Base-by-base conservation (phyloP, 2,113 vertebrate genomes). In the Ranitomeya variabilis region DNA sequence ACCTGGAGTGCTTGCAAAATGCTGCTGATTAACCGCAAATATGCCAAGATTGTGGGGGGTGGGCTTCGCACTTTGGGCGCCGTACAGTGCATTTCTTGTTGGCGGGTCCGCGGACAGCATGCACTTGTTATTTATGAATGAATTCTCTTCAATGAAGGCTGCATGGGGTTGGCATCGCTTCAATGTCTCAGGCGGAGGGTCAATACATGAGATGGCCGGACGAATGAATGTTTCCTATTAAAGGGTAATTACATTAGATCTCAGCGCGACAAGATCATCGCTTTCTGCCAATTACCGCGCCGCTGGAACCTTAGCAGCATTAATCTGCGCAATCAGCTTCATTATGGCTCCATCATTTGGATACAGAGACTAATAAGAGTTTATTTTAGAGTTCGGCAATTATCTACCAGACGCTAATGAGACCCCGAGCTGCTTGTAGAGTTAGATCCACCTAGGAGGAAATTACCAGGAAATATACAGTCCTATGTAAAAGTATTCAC, bases 11-110 rank as follows among this genome's bases (percentile, higher is more conserved):
- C 23, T 11, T 78, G 82, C 59, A 89, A 85, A 89, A 89, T 18
- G 23, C 21, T 66, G 60, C 82, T 85, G 76, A 85, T 89, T 89
- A 85, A 89, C 87, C 87, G 19, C 87, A 89, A 89, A 85, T 89
- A 89, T 89, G 87, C 82, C 83, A 79, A 85, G 87, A 67, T 77
- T 77, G 73, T 69, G 45, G 51, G 59, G 26, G 9, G 66, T 11
- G 59, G 81, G 31, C 83, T 89, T 88, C 80, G 78, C 87, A 88
- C 87, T 66, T 54, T 54, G 77, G 82, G 55, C 51, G 7, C n/a
- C 23, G 82, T 69, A 89, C 82, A 89, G 87, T 37, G 62, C 73
- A 69, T 79, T 78, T 84, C 71, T 89, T 89, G 87, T 89, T 57
- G 59, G 76, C 74, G 23, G 7, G 16, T 54, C 26, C 13, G 55